Conservation (phyloP, 2,888 invertebrate species). For the Malacosoma neustria region DNA sequence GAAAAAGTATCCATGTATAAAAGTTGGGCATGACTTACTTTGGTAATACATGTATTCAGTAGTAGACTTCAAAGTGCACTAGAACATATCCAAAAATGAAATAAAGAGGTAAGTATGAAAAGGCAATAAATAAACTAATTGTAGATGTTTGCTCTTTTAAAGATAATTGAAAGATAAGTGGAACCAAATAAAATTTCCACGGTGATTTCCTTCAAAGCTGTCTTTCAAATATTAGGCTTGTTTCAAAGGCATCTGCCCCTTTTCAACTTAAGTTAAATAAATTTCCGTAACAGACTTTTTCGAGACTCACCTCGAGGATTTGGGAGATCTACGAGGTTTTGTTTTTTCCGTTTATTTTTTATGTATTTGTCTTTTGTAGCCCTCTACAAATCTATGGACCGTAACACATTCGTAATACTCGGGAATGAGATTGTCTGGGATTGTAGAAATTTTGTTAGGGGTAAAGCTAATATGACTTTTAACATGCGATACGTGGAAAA, state of each 20-base stretch:
- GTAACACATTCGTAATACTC: background rate
- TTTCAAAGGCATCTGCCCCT: slow-evolving; percentile 44
- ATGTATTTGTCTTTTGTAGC: slow-evolving; percentile 14
- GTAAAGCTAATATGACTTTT: background rate
- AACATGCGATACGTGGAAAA: background rate
- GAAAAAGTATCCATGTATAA: no score
- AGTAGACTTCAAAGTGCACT: no score
- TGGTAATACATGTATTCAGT: no score
- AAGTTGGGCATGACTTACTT: no score
- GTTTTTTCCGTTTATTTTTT: slow-evolving; percentile 47
- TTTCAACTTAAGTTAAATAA: slow-evolving; percentile 63
- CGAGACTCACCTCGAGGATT: slow-evolving; percentile 58
- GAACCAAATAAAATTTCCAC: slow-evolving; percentile 38
- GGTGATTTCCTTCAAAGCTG: slow-evolving; percentile 40
- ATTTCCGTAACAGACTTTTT: slow-evolving; percentile 63
- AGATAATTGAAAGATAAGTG: slow-evolving; percentile 53
- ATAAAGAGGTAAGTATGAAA: no score
- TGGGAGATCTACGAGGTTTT: slow-evolving; percentile 53
- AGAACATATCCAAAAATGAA: no score
- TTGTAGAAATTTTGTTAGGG: background rate
- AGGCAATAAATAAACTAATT: no score
- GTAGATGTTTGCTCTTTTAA: no score
- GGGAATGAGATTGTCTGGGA: background rate
- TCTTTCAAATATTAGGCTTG: slow-evolving; percentile 53
- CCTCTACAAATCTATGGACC: background rate